Percentiles rank a stretch among this genome's conserved stretches.
phyloP scores from a whole-genome alignment of 2,797 vertebrate genomes.

The Avahi laniger region DNA sequence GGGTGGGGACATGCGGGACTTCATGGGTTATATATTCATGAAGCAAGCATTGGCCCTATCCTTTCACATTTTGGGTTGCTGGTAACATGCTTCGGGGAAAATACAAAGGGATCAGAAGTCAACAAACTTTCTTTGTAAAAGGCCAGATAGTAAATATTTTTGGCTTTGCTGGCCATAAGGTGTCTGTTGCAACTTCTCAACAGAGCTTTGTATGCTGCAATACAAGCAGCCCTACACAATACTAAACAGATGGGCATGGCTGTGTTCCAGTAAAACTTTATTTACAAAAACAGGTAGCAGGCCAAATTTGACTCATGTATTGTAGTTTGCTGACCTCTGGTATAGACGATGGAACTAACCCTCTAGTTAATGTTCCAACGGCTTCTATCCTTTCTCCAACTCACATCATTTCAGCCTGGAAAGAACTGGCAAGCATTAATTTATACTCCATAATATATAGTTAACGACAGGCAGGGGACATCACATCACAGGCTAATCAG shows the following conservation, averaged over 20 bases:
- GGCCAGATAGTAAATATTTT: background rate
- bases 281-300: background rate
- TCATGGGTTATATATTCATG: fast-evolving
- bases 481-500: background rate
- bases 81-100: background rate
- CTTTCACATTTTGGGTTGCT: background rate
- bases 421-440: background rate
- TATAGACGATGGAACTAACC: background rate
- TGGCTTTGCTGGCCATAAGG: background rate
- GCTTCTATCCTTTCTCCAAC: background rate
- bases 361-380: background rate
- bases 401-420: background rate
- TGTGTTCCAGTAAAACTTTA: background rate
- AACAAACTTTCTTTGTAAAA: background rate
- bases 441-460: background rate
- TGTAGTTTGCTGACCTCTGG: background rate
- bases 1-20: background rate
- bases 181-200: background rate
- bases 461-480: background rate
- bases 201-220: background rate
- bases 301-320: background rate
- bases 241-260: background rate
- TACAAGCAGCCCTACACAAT: background rate
- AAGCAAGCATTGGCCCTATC: background rate
- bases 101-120: background rate